Evolutionary conservation across 30 jellyfish, hydroid and myxozoan species (phyloP), one percentile per base, ranked within the genome.

Genomic region (Haliclystus octoradiatus): DNA sequence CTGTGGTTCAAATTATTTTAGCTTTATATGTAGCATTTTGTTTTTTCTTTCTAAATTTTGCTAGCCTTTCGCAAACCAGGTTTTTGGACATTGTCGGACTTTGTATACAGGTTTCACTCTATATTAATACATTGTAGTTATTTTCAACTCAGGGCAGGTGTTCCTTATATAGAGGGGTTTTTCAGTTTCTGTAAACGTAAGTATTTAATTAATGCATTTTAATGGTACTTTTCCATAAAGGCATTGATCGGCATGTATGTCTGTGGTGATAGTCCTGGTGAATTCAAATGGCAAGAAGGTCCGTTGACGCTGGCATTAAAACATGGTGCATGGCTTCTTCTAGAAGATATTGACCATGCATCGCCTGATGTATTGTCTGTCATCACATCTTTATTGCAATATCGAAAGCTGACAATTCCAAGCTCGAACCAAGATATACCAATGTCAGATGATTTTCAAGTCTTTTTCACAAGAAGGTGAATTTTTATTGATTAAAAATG

Each of bases 281-380:
- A 82, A 78, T 82, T 90, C 71, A 63, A 66, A 25, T 90, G 98
- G 98, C 95, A 81, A 49, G 79, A 85, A 52, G 98, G 98, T 34
- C 69, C 93, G 0, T 52, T 90, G 76, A 73, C 95, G 14, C 95
- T 78, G 67, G 98, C 98, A 25, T 87, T 90, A 31, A 34, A 62
- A 49, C 85, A 52, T 63, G 95, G 95, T 7, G 78, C 94, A 76
- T 90, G 95, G 95, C 28, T 90, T 46, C 63, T 90, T 30, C 84
- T 90, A 1, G 98, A 90, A 40, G 98, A 83, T 61, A 81, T 82
- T 34, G 95, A 90, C 50, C 64, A 89, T 15, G 95, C 94, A 19
- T 92, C 95, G 3, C 77, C 94, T 9, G 98, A 90, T 88, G 97
- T 88, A 31, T 28, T 80, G 2, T 80, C 97, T 7, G 86, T 78